Conservation (phyloP, 1,140 invertebrate species). For the Helicorthomorpha holstii region DNA sequence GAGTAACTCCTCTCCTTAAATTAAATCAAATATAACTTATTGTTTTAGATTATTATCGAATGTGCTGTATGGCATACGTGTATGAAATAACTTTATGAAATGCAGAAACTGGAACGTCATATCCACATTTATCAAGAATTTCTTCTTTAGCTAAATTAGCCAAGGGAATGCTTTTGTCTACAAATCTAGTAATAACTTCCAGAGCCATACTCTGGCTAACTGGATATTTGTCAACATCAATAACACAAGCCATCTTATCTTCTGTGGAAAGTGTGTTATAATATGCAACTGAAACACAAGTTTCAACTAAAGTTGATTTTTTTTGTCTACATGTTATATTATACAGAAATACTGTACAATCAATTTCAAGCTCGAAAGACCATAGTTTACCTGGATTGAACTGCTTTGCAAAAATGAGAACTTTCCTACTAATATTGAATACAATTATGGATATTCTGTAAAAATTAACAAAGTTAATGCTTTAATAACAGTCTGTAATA, state of each 20-base stretch:
- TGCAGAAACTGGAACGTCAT: constrained; percentile 51
- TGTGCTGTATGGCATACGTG: constrained; percentile 42
- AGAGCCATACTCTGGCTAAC: constrained; percentile 56
- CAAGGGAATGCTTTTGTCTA: constrained; percentile 64
- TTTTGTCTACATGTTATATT: constrained; percentile 6
- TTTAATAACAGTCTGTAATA: too few relatives aligned
- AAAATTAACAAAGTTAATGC: constrained; percentile 9
- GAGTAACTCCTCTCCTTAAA: constrained; percentile 40
- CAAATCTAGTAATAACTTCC: constrained; percentile 87
- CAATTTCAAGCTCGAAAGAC: too few relatives aligned
- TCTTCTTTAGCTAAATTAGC: constrained; percentile 73
- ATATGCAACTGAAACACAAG: constrained; percentile 40
- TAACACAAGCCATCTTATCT: constrained; percentile 27
- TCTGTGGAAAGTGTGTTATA: constrained; percentile 36
- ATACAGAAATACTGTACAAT: constrained; percentile 9
- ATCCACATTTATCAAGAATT: constrained; percentile 86
- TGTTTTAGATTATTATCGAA: neutral
- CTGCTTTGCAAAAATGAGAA: constrained; percentile 73
- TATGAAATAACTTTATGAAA: constrained; percentile 57
- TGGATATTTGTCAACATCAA: constrained; percentile 57
- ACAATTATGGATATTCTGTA: constrained; percentile 60
- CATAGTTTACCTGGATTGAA: constrained; percentile 58
- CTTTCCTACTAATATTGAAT: constrained; percentile 56
- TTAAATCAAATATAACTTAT: constrained; percentile 24
- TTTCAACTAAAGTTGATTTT: constrained; percentile 5